phyloP scores from a whole-genome alignment of 1,140 invertebrate genomes.

The Pseudomyrmex sp. region DNA sequence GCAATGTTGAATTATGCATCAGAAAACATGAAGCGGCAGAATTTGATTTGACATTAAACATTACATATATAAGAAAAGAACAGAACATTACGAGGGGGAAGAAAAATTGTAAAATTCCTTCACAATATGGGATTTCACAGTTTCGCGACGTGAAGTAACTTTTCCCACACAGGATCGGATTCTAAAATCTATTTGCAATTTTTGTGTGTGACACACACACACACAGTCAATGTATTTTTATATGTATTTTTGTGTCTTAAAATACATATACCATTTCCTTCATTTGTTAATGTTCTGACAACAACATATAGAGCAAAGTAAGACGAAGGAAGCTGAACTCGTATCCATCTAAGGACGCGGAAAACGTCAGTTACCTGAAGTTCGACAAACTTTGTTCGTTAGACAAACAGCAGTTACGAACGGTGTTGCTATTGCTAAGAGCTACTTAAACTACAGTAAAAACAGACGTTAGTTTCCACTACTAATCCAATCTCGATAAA shows the following conservation, averaged over 20 bases:
- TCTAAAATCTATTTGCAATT: neutral
- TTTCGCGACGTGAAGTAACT: neutral
- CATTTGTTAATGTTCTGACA: no score
- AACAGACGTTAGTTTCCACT: slow-evolving; percentile 22
- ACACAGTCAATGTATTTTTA: neutral
- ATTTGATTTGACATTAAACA: slow-evolving; percentile 48
- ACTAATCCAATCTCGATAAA: slow-evolving; percentile 43
- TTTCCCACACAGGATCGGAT: neutral
- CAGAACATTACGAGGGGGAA: neutral
- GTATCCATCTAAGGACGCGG: neutral
- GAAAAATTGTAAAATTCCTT: slow-evolving; percentile 18
- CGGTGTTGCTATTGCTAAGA: neutral
- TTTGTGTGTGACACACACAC: no score
- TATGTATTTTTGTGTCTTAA: neutral
- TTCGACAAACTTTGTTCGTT: neutral
- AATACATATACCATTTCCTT: neutral
- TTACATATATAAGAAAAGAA: slow-evolving; percentile 12
- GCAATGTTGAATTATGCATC: slow-evolving; percentile 49
- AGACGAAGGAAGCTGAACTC: neutral
- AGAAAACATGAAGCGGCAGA: neutral
- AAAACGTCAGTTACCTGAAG: neutral
- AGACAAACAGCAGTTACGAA: neutral
- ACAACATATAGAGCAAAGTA: no score
- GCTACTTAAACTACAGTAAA: slow-evolving; percentile 24
- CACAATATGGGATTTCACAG: neutral